Evolutionary conservation across 2,888 invertebrate genomes (phyloP).

Genomic region (Punctoribates punctum): DNA sequence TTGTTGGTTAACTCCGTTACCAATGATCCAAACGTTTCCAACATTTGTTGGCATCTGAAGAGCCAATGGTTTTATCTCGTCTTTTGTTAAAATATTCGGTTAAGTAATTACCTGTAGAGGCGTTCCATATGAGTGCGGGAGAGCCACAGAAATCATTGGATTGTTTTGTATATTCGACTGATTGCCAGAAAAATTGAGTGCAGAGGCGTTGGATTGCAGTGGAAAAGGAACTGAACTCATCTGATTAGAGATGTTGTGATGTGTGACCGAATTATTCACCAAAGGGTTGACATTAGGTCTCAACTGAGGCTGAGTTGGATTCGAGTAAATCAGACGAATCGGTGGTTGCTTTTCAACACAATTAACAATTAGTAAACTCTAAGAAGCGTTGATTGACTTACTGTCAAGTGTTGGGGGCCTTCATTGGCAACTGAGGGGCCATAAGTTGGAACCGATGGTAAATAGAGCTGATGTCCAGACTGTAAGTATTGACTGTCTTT

Average conservation of each 20-base stretch:
- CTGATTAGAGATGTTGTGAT: not conserved
- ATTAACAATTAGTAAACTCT: not conserved
- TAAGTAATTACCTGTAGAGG: not conserved
- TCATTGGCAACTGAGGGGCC: not conserved
- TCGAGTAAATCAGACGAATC: not conserved
- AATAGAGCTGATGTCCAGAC: not conserved
- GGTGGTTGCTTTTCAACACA: not conserved
- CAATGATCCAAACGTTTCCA: not conserved
- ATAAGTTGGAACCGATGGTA: not conserved
- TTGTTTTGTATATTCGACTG: constrained; percentile 1
- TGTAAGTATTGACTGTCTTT: not conserved
- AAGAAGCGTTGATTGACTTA: no score
- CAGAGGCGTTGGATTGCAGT: not conserved
- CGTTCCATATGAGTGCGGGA: not conserved
- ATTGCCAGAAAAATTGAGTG: not conserved
- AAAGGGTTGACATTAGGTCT: not conserved
- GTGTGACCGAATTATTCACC: constrained; percentile 1
- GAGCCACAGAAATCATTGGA: not conserved
- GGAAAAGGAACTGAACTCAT: not conserved
- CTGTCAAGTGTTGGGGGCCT: not conserved
- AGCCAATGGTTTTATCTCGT: no score
- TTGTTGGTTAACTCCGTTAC: not conserved
- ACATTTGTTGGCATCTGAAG: not conserved
- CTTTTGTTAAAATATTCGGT: no score
- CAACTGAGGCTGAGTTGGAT: not conserved